Evolutionary conservation across 2,113 vertebrate genomes (phyloP).

Genomic region (Ophiodon elongatus): DNA sequence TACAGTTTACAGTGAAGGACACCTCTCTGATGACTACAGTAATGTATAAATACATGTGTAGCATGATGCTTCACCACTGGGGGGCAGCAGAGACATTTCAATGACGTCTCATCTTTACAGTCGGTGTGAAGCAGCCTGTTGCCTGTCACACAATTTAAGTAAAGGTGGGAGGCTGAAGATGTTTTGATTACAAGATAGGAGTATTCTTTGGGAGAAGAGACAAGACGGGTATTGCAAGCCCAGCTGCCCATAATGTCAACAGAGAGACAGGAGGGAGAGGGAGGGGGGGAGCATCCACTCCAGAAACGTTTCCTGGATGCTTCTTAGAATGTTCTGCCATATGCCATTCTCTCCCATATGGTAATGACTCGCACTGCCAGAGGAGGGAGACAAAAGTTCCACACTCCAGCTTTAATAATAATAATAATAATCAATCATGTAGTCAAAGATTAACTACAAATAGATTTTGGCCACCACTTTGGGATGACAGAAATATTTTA

Average conservation of each 20-base stretch:
- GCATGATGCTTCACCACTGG: conserved; percentile 39
- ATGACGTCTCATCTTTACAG: not conserved
- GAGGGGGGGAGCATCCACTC: too few relatives aligned
- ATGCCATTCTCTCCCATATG: not conserved
- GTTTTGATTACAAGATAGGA: too few relatives aligned
- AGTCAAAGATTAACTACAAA: not conserved
- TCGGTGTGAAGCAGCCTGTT: not conserved
- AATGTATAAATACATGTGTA: not conserved
- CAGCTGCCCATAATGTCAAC: too few relatives aligned
- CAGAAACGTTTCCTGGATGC: too few relatives aligned
- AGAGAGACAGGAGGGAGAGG: too few relatives aligned
- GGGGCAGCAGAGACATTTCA: conserved; percentile 60
- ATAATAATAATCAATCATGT: too few relatives aligned
- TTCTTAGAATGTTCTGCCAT: too few relatives aligned
- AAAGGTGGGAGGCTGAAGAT: too few relatives aligned
- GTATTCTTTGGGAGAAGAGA: too few relatives aligned
- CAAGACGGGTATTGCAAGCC: too few relatives aligned
- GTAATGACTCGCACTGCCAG: not conserved
- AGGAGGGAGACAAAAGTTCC: not conserved
- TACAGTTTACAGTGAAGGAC: not conserved
- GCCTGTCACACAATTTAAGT: not conserved
- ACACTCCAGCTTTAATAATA: not conserved
- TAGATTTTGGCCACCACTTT: not conserved
- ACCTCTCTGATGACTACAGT: not conserved
- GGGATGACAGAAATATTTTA: not conserved